Conservation (phyloP, 2,797 vertebrate species). For the Centroberyx gerrardi region DNA sequence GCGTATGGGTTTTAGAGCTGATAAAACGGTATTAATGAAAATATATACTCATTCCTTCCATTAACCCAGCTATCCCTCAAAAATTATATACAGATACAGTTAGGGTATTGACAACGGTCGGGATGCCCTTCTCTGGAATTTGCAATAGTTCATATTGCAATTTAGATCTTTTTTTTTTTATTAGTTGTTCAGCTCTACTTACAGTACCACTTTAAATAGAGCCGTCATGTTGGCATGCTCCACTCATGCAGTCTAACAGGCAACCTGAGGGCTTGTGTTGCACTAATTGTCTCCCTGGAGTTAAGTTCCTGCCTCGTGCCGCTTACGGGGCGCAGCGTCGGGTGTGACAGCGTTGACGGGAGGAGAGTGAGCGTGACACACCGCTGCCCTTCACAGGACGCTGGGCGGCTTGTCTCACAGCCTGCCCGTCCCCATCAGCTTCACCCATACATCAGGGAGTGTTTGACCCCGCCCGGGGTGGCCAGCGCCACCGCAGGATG, state of each 20-base stretch:
- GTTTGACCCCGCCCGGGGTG: slow-evolving; percentile 55
- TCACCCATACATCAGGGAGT: slow-evolving; percentile 60
- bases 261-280: slow-evolving; percentile 38
- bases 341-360: slow-evolving; percentile 30
- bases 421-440: slow-evolving; percentile 24
- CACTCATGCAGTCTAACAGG: slow-evolving; percentile 26
- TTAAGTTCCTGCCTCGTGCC: slow-evolving; percentile 7
- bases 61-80: too few species aligned
- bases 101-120: too few species aligned
- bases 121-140: too few species aligned
- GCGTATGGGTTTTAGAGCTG: slow-evolving; percentile 6
- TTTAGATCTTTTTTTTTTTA: too few species aligned
- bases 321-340: slow-evolving; percentile 12
- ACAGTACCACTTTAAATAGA: slow-evolving; percentile 8
- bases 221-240: slow-evolving; percentile 41
- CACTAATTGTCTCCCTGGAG: slow-evolving; percentile 69
- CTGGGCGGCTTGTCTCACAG: slow-evolving; percentile 31
- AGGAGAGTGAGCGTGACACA: slow-evolving; percentile 31
- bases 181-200: too few species aligned
- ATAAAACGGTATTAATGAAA: background rate
- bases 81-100: too few species aligned
- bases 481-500: slow-evolving; percentile 18
- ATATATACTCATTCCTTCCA: too few species aligned
- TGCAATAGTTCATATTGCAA: too few species aligned
- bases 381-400: slow-evolving; percentile 43